Conservation (phyloP, 1,140 invertebrate species). For the Zaprionus davidi region DNA sequence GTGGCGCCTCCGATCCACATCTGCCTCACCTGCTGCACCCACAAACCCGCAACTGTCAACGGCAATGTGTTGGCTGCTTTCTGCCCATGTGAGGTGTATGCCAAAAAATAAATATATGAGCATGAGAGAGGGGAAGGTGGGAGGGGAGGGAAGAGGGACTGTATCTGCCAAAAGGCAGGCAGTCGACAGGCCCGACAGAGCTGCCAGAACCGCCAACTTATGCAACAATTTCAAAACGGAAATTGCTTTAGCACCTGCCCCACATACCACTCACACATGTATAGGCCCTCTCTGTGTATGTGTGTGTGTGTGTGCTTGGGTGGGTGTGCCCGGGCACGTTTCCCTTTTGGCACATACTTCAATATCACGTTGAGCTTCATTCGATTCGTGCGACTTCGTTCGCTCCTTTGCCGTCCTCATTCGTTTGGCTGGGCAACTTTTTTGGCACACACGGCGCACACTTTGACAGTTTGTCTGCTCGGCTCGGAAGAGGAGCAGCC, state of each 20-base stretch:
- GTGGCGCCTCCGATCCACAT: neutral
- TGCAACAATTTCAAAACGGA: constrained; percentile 82
- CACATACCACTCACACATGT: constrained; percentile 26
- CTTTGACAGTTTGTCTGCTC: constrained; percentile 77
- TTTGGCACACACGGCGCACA: constrained; percentile 65
- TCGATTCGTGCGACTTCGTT: constrained; percentile 58
- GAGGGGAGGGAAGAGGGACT: neutral
- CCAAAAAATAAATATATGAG: constrained; percentile 61
- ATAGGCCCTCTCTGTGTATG: constrained; percentile 18
- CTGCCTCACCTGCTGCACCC: constrained; percentile 14
- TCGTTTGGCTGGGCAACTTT: constrained; percentile 76
- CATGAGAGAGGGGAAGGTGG: neutral
- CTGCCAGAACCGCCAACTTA: constrained; percentile 68
- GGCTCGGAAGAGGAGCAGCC: constrained; percentile 11
- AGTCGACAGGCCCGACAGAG: constrained; percentile 14
- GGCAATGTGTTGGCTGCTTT: constrained; percentile 58
- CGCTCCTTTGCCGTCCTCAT: constrained; percentile 60
- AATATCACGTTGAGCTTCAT: constrained; percentile 80
- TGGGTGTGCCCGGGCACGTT: constrained; percentile 56
- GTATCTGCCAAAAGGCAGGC: constrained; percentile 44
- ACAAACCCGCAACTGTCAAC: constrained; percentile 77
- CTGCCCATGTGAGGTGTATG: constrained; percentile 54
- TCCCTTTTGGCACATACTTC: constrained; percentile 82
- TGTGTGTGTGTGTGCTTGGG: constrained; percentile 24
- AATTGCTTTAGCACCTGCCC: constrained; percentile 81